Evolutionary conservation across 2,888 invertebrate genomes (phyloP), one percentile per base, ranked within the genome.

Genomic region (Hemaris fuciformis): DNA sequence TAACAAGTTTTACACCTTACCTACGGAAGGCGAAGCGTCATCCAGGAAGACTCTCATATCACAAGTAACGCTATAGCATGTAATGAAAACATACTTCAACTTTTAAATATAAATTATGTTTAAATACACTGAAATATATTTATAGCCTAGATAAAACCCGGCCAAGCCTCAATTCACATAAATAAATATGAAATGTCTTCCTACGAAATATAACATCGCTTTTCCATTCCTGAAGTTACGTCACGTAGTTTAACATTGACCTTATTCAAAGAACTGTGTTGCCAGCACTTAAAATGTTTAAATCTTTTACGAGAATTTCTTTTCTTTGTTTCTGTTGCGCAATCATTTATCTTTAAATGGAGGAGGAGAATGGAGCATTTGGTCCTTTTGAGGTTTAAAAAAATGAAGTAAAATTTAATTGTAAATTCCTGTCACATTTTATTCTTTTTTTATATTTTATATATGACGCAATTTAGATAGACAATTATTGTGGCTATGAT

Each of bases 171-270:
- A 18, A 31, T 15, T 27, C 53, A 25, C 25, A 46, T 46, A 31
- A 53, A 53, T 53, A 20, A 53, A 31, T 53, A 53, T 53, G 10
- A 53, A 31, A 20, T 27, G 4, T 53, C 27, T 48, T 41, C n/a
- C 22, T 5, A 23, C 25, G 22, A 38, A 38, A 53, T 53, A 53
- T 8, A 53, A 53, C 18, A 53, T 53, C 27, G 53, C 15, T 53
- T 53, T 53, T 53, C 53, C 53, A 53, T 53, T 53, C 18, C 53
- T 15, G 5, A 10, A 0, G 10, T 53, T 15, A 53, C 53, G 27
- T 53, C 53, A 53, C 10, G 15, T 8, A 25, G 53, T 53, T 53
- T 31, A 31, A 31, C 53, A 53, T 53, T 53, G 53, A 53, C 53
- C 53, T 31, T 53, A 53, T 53, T 53, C 18, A 22, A 20, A 53